phyloP scores from a whole-genome alignment of 2,113 vertebrate genomes.

The Trogon surrucura region DNA sequence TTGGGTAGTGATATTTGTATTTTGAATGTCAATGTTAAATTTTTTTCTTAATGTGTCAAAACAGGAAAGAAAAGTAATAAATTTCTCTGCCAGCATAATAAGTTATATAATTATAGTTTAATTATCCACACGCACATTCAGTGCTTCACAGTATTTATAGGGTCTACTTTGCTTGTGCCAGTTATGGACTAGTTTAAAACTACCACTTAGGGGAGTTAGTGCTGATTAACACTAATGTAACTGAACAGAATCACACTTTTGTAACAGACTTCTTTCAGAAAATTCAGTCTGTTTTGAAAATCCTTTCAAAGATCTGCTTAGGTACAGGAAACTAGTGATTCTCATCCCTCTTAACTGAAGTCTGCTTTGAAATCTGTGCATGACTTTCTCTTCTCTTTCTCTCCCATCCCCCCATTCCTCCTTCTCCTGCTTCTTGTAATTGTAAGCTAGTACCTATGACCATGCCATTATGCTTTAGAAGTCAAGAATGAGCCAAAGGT shows the following conservation, averaged over 20 bases:
- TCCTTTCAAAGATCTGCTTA: neutral
- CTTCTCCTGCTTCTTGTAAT: neutral
- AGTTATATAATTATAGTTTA: slow-evolving; percentile 31
- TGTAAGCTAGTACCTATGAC: neutral
- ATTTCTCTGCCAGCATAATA: neutral
- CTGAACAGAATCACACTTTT: neutral
- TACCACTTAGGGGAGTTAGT: neutral
- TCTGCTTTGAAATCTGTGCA: neutral
- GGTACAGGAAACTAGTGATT: neutral
- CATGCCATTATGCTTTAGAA: neutral
- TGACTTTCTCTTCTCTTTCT: neutral
- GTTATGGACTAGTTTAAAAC: neutral
- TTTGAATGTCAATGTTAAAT: neutral
- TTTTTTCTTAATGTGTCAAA: slow-evolving; percentile 31
- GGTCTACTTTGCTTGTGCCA: neutral
- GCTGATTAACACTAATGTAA: neutral
- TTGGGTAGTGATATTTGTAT: neutral
- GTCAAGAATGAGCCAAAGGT: neutral
- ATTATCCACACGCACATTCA: neutral
- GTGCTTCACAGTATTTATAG: neutral
- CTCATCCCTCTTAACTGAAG: neutral
- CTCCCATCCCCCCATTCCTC: too few species aligned
- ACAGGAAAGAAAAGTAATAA: slow-evolving; percentile 4
- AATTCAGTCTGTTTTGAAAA: neutral
- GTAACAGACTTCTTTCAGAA: neutral